Evolutionary conservation across 2,888 invertebrate species (phyloP).

Genomic region (Heliothis peltigera): DNA sequence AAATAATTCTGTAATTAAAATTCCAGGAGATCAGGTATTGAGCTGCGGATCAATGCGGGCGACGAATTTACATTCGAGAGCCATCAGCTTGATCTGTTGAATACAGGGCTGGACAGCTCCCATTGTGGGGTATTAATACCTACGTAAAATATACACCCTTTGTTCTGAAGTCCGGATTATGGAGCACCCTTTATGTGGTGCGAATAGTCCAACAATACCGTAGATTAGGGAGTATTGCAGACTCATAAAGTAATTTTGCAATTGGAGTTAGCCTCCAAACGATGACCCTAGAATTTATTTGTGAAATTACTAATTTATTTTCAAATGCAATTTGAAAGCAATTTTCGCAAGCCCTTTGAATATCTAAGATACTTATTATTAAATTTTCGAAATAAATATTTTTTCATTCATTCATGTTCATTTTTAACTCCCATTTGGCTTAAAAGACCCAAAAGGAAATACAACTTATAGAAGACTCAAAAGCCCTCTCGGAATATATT

Average conservation of each 20-base stretch:
- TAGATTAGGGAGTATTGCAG: conserved; percentile 39
- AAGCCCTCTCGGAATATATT: background rate
- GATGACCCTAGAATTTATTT: background rate
- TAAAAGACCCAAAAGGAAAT: background rate
- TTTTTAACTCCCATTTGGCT: background rate
- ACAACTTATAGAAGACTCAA: background rate
- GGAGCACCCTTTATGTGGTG: conserved; percentile 38
- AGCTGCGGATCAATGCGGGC: conserved; percentile 70
- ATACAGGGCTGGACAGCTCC: conserved; percentile 42
- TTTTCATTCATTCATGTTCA: no score
- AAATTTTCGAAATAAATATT: no score
- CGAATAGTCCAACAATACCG: conserved; percentile 31
- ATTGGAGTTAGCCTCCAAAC: background rate
- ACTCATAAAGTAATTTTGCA: conserved; percentile 33
- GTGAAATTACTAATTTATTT: background rate
- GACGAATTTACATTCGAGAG: conserved; percentile 54
- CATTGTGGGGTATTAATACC: conserved; percentile 44
- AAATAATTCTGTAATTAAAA: conserved; percentile 71
- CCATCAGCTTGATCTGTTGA: conserved; percentile 61
- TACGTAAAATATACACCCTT: conserved; percentile 31
- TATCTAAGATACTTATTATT: no score
- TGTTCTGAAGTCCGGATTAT: conserved; percentile 44
- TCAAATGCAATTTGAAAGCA: background rate
- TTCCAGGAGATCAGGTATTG: conserved; percentile 69
- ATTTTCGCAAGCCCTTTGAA: no score